These are phyloP conservation scores for Urechis unicinctus DNA, from an alignment of 2,888 invertebrate genomes.

Conservation along the genomic window DNA sequence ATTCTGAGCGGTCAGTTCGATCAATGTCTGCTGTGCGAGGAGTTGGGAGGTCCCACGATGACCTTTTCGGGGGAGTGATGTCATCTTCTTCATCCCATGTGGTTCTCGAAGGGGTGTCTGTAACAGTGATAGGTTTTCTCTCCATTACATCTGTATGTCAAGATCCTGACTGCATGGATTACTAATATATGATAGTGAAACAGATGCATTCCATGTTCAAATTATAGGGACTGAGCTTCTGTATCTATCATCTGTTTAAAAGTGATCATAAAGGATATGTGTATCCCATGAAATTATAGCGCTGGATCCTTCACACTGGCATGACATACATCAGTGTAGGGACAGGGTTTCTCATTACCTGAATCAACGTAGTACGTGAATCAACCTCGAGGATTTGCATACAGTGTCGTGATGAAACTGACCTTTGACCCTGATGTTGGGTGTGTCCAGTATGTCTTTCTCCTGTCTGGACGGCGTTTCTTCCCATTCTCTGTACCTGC, in stretches of 20 bases:
- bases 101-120: constrained; percentile 58
- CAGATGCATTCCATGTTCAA: too few relatives aligned
- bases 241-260: too few relatives aligned
- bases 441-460: neutral
- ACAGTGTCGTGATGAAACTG: neutral
- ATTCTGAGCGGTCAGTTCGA: constrained; percentile 10
- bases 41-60: constrained; percentile 90
- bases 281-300: too few relatives aligned
- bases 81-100: constrained; percentile 58
- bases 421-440: neutral
- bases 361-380: too few relatives aligned
- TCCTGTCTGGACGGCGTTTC: neutral
- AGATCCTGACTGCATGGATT: neutral
- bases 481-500: constrained; percentile 1
- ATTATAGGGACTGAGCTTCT: too few relatives aligned
- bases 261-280: too few relatives aligned
- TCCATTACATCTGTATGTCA: constrained; percentile 1
- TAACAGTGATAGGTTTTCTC: neutral
- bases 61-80: constrained; percentile 51
- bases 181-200: neutral
- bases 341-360: too few relatives aligned
- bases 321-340: too few relatives aligned
- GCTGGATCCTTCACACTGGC: too few relatives aligned
- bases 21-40: constrained; percentile 53
- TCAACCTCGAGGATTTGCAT: too few relatives aligned